Percentiles rank a stretch among this genome's conserved stretches.
Conservation (phyloP, 2,113 vertebrate species). For the Tupaia chinensis region DNA sequence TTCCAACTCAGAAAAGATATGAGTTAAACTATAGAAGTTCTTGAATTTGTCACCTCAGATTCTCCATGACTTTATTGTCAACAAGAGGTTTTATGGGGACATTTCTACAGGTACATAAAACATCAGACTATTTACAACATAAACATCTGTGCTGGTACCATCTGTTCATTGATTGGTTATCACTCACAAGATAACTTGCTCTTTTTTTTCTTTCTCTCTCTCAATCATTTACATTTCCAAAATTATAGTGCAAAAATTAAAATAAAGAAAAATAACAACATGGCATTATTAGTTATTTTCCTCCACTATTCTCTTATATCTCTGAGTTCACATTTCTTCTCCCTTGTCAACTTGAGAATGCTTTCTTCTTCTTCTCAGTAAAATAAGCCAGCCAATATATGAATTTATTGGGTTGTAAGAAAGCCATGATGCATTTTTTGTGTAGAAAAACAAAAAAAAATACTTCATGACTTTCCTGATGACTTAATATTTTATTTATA, state of each 20-base stretch:
- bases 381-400: neutral
- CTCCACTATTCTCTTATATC: neutral
- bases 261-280: neutral
- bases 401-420: too few species aligned
- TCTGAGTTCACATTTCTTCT: neutral
- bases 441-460: too few species aligned
- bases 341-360: neutral
- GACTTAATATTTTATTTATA: neutral
- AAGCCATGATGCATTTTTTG: too few species aligned
- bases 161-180: conserved; percentile 28
- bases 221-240: neutral
- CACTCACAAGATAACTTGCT: neutral
- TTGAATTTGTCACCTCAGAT: neutral
- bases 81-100: neutral
- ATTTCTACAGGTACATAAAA: conserved; percentile 18
- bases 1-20: neutral
- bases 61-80: neutral
- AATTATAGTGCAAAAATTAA: conserved; percentile 6
- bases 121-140: conserved; percentile 34
- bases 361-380: neutral
- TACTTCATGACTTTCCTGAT: too few species aligned
- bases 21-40: neutral
- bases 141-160: neutral
- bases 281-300: neutral
- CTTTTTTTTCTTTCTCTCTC: neutral